phyloP scores from a whole-genome alignment of 53 echinoderm and acorn worm species.

The Echinarachnius parma region DNA sequence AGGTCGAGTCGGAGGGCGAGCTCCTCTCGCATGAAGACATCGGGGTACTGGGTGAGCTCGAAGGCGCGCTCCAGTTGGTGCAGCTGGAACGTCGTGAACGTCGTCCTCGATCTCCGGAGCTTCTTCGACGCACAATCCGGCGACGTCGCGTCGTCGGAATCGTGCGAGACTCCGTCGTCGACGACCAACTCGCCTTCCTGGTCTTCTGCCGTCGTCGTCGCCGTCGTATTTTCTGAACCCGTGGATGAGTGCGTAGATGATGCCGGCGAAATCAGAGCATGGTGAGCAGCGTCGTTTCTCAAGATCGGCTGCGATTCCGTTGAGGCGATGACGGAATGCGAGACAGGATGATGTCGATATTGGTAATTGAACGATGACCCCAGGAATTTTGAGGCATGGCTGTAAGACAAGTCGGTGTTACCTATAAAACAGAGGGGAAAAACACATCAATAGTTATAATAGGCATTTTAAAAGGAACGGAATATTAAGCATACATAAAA shows the following conservation, averaged over 20 bases:
- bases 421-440: too few relatives aligned
- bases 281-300: not conserved
- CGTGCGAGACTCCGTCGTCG: too few relatives aligned
- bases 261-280: constrained; percentile 24
- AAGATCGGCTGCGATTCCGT: not conserved
- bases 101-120: constrained; percentile 83
- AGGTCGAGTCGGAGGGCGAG: constrained; percentile 79
- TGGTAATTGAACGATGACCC: too few relatives aligned
- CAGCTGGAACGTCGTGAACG: constrained; percentile 95
- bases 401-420: too few relatives aligned
- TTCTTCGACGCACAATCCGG: constrained; percentile 38
- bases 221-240: too few relatives aligned
- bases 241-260: constrained; percentile 31
- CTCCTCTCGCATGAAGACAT: constrained; percentile 93
- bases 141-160: not conserved
- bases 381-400: too few relatives aligned
- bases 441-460: too few relatives aligned
- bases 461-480: too few relatives aligned
- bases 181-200: too few relatives aligned
- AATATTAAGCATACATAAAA: too few relatives aligned
- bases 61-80: constrained; percentile 91
- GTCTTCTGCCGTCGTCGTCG: not conserved
- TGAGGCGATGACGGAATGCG: not conserved
- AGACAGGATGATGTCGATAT: too few relatives aligned
- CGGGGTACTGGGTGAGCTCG: constrained; percentile 97